Conservation (phyloP, 2,797 vertebrate genomes). For the Varecia variegata region DNA sequence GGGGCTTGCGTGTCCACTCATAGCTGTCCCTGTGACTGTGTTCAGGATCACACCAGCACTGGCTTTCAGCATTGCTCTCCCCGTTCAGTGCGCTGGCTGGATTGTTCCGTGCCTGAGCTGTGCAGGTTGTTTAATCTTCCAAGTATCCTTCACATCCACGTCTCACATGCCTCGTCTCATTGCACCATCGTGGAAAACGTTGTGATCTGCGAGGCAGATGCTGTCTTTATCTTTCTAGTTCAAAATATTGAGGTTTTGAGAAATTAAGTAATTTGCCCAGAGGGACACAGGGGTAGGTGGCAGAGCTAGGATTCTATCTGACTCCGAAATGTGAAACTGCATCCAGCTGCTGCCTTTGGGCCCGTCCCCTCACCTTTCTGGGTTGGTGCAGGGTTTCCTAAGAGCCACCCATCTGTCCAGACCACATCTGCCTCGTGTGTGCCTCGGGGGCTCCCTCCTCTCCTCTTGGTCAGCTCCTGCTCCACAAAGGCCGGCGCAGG, state of each 20-base stretch:
- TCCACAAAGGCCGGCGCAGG: neutral
- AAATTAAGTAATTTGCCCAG: neutral
- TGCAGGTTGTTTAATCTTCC: neutral
- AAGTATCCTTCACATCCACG: neutral
- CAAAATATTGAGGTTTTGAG: neutral
- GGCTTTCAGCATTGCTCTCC: neutral
- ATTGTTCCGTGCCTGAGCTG: neutral
- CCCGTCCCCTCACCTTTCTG: neutral
- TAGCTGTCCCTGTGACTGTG: neutral
- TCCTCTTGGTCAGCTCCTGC: neutral
- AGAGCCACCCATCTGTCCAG: neutral
- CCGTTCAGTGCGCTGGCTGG: accelerated
- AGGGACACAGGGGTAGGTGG: neutral
- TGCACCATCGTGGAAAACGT: neutral
- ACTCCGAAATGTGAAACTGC: neutral
- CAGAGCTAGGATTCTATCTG: neutral
- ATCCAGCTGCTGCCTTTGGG: neutral
- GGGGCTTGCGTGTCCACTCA: neutral
- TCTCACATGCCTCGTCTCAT: neutral
- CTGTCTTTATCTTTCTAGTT: neutral
- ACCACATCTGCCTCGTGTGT: neutral
- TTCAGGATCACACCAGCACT: neutral
- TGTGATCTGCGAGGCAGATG: neutral
- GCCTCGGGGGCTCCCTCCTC: neutral
- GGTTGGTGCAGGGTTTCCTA: neutral